These are phyloP conservation scores for Discoglossus pictus DNA, from an alignment of 2,797 vertebrate species.

Conservation along the genomic window DNA sequence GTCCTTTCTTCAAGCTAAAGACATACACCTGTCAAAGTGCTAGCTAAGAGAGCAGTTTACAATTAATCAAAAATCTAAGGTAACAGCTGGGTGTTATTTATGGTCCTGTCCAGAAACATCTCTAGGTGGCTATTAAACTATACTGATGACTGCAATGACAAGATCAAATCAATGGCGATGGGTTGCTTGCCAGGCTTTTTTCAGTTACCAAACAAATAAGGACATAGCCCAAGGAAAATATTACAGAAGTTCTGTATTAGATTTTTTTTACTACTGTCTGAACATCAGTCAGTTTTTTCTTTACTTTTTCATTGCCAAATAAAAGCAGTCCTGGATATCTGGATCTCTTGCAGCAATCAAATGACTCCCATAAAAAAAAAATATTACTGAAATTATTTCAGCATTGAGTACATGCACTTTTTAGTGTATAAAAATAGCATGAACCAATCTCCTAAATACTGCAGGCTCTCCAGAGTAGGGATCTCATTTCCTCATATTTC, in stretches of 20 bases:
- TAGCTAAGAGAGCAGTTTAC: conserved; percentile 31
- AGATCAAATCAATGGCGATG: conserved; percentile 39
- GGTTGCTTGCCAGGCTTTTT: conserved; percentile 7
- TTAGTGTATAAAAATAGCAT: too few relatives aligned
- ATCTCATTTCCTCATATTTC: too few relatives aligned
- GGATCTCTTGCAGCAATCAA: too few relatives aligned
- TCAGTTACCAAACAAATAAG: conserved; percentile 24
- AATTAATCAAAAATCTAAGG: conserved; percentile 46
- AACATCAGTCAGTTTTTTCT: too few relatives aligned
- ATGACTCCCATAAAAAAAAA: too few relatives aligned
- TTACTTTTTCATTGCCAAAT: too few relatives aligned
- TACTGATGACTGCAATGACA: conserved; percentile 41
- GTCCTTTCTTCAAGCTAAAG: conserved; percentile 42
- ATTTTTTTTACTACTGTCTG: neutral
- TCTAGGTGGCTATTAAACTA: conserved; percentile 47
- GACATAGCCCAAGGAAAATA: conserved; percentile 9
- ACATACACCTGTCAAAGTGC: conserved; percentile 37
- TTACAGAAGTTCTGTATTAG: conserved; percentile 5
- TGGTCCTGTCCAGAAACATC: conserved; percentile 37
- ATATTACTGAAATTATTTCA: too few relatives aligned
- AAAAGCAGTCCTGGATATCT: too few relatives aligned
- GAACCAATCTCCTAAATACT: too few relatives aligned
- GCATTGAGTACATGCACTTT: too few relatives aligned
- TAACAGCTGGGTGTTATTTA: conserved; percentile 46
- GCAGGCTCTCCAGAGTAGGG: too few relatives aligned